phyloP scores from a whole-genome alignment of 2,888 invertebrate genomes.

The Acleris laterana region DNA sequence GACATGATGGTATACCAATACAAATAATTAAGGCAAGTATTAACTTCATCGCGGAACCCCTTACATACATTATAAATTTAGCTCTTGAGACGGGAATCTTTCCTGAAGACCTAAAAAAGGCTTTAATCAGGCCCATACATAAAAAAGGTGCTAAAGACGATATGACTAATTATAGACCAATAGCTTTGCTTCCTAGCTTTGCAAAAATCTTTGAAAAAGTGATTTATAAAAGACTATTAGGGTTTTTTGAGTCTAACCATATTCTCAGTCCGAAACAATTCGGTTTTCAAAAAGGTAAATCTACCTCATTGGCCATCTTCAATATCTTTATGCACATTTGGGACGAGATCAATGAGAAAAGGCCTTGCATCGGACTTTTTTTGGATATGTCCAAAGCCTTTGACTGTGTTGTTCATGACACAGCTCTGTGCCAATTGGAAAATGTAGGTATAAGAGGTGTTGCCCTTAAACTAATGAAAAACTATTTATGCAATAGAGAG shows the following conservation, averaged over 20 bases:
- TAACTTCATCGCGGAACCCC: background rate
- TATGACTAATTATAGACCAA: background rate
- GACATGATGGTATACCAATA: background rate
- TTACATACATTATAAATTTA: constrained; percentile 3
- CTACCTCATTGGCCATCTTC: background rate
- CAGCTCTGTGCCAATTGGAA: too few species aligned
- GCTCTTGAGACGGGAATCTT: constrained; percentile 1
- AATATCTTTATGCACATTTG: too few species aligned
- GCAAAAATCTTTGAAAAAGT: constrained; percentile 1
- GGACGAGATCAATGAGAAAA: too few species aligned
- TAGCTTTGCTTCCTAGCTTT: constrained; percentile 1
- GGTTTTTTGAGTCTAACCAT: background rate
- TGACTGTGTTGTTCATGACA: too few species aligned
- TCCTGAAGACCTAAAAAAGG: background rate
- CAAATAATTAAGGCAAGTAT: constrained; percentile 7
- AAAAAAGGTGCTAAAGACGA: background rate
- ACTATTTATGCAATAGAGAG: constrained; percentile 6
- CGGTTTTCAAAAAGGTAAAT: constrained; percentile 4
- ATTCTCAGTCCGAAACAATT: background rate
- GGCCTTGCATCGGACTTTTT: too few species aligned
- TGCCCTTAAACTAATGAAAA: too few species aligned
- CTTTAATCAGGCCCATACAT: background rate
- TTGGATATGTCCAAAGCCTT: too few species aligned
- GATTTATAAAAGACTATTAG: background rate
- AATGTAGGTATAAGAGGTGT: too few species aligned